Base-by-base conservation (phyloP, 92 coral and sea anemone species). In the Epizoanthus illoricatus region DNA sequence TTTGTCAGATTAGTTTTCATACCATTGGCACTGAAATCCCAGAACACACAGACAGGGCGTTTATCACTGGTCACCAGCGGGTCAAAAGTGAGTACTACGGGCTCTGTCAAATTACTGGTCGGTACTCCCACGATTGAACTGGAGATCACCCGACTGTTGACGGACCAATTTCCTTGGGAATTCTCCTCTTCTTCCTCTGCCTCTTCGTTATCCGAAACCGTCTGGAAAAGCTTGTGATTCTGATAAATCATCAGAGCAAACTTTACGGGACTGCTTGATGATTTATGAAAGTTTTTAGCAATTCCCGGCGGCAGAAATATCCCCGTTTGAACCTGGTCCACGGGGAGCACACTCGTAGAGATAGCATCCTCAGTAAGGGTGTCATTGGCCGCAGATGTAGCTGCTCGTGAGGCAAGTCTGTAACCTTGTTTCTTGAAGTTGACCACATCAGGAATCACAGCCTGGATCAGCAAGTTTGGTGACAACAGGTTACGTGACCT, bases 171-270 rank as follows among this genome's bases (percentile, higher is more conserved):
- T 57, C 20, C 63, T 57, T 33, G 47, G n/a, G 12, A 21, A 5
- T 1, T 16, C 7, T 10, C 56, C 0, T 43, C 64, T 9, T 64
- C 67, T 40, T 19, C 82, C 79, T 83, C 87, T 20, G 76, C 65
- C 7, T 85, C 87, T 21, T 78, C 75, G 16, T 74, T 15, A 59
- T 74, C 80, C 16, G 71, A 66, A 69, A 74, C 65, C 21, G 85
- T 75, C 65, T 94, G 93, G 55, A 95, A 93, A 42, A 95, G 76
- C 83, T 90, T 87, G 78, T 92, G 89, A 49, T 90, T 88, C 63
- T 86, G 96, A 69, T 89, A 88, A 76, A 89, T 80, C 23, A 86
- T 85, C 69, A 95, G 90, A 11, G 86, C 90, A 24, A 95, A 70
- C 57, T 94, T 91, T 19, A 81, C 88, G 3, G 74, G 42, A 43